Base-by-base conservation (phyloP, 2,797 vertebrate species). In the Vespertilio murinus region DNA sequence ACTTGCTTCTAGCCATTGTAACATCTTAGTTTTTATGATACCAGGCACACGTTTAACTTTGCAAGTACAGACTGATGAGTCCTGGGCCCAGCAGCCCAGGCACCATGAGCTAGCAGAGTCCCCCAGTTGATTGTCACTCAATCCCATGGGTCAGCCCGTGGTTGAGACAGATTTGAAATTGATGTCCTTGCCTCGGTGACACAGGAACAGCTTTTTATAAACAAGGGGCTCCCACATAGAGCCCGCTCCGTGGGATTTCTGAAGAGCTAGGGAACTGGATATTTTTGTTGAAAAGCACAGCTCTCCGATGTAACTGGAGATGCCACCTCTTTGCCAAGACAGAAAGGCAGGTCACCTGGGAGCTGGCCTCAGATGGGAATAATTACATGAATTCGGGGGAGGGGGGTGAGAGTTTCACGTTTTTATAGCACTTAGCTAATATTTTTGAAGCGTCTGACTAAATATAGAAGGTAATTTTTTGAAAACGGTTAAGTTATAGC, bases 161-260 rank as follows among this genome's bases (percentile, higher is more conserved):
- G 54, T 52, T 73, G 75, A 87, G 70, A 90, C 18, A 69, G 52
- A 84, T 88, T 82, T 71, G 35, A 92, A 96, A 75, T 91, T 74
- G 56, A 86, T 91, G 84, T 83, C 42, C 47, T 81, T 89, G 65
- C 91, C 42, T 92, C 65, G 0, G 9, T 85, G 82, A 79, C 71
- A 28, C 28, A 59, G 74, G 92, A 88, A 47, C 38, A 61, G 30
- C 69, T 87, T 47, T 93, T 85, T 33, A 38, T 73, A 88, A 91
- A 80, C 42, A 82, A 38, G 45, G 74, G 30, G 8, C 28, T 88
- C 70, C 83, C 65, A 52, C 33, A 47, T 45, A 70, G 92, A 92
- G 59, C 52, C 59, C 73, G 84, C 30, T 86, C 70, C 4, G 52
- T 54, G n/a, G 23, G 69, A 67, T n/a, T 56, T 71, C 69, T 14